These are phyloP conservation scores for Paracentrotus lividus DNA, from an alignment of 53 echinoderm and acorn worm species.

Conservation along the genomic window DNA sequence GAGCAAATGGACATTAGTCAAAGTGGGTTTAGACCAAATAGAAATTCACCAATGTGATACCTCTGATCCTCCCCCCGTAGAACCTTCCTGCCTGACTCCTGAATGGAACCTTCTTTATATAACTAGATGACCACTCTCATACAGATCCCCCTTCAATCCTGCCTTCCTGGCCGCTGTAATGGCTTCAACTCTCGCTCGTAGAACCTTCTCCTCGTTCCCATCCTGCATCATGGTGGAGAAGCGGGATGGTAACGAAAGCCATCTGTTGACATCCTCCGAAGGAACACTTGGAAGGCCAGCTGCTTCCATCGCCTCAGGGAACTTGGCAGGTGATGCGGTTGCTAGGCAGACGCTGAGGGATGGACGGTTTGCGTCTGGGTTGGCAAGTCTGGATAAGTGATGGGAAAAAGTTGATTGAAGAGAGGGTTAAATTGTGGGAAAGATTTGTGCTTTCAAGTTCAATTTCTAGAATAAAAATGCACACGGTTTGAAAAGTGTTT, in stretches of 20 bases:
- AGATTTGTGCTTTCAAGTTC: no score
- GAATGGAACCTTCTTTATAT: neutral
- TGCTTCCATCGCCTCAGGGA: constrained; percentile 81
- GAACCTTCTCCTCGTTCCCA: constrained; percentile 81
- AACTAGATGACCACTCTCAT: constrained; percentile 45
- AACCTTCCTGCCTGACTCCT: no score
- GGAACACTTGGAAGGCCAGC: constrained; percentile 76
- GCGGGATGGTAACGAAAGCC: constrained; percentile 78
- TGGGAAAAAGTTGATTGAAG: neutral
- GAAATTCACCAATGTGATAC: no score
- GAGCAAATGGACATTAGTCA: no score
- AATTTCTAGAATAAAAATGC: no score
- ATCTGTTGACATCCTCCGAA: constrained; percentile 61
- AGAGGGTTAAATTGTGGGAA: neutral
- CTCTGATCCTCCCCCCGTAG: no score
- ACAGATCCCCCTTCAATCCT: constrained; percentile 42
- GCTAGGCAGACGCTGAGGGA: constrained; percentile 72
- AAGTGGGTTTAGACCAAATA: no score
- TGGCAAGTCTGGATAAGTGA: constrained; percentile 29
- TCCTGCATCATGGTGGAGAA: constrained; percentile 67
- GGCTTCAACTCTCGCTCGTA: constrained; percentile 76
- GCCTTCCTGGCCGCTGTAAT: constrained; percentile 72
- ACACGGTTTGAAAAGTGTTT: no score
- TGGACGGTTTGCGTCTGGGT: constrained; percentile 10
- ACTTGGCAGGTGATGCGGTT: constrained; percentile 92